phyloP scores from a whole-genome alignment of 2,113 vertebrate species.

The Globicephala melas region DNA sequence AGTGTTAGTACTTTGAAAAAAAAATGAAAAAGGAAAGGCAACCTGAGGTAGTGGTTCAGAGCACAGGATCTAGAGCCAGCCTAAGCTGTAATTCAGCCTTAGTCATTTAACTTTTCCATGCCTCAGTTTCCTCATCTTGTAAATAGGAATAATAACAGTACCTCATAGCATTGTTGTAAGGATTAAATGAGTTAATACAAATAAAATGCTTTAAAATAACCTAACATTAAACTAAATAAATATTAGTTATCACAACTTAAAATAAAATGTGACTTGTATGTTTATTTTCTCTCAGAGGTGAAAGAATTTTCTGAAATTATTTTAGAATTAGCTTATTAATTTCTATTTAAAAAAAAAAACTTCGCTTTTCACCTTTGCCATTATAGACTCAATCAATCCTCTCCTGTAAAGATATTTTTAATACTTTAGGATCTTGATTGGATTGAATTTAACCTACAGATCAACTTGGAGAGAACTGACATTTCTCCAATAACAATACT shows the following conservation, averaged over 20 bases:
- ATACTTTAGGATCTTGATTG: not conserved
- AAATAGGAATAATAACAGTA: not conserved
- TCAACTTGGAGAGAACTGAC: not conserved
- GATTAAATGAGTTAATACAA: not conserved
- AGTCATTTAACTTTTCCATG: not conserved
- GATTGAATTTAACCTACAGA: not conserved
- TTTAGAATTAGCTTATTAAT: not conserved
- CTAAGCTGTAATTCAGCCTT: not conserved
- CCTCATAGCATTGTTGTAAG: not conserved
- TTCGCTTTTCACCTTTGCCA: not conserved
- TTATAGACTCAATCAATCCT: slow-evolving; percentile 11
- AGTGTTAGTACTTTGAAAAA: not conserved
- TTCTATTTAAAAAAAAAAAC: not conserved
- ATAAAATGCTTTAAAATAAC: slow-evolving; percentile 15
- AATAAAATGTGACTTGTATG: slow-evolving; percentile 18
- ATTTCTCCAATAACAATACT: not conserved
- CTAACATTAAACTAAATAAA: not conserved
- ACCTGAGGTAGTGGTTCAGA: not conserved
- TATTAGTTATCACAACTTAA: not conserved
- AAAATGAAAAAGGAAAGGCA: not conserved
- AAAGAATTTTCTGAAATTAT: slow-evolving; percentile 27
- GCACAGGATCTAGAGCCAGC: not conserved
- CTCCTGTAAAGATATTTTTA: slow-evolving; percentile 2
- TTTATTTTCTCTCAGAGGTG: not conserved
- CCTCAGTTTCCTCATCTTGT: not conserved